These are phyloP conservation scores for Sebastes minor DNA, from an alignment of 2,797 vertebrate genomes.

Conservation along the genomic window DNA sequence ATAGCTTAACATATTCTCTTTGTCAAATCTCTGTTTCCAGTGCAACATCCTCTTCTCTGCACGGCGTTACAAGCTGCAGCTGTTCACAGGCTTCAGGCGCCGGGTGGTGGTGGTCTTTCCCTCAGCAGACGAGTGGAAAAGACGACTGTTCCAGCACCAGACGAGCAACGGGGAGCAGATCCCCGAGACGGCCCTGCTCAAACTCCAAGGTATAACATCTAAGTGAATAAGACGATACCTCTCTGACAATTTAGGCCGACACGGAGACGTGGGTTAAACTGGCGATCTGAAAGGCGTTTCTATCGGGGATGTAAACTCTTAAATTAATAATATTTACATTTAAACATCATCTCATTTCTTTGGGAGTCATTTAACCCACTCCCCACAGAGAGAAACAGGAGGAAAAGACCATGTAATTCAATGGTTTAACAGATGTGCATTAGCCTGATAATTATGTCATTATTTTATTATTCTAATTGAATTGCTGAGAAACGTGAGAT, in stretches of 20 bases:
- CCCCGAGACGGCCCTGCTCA: constrained; percentile 88
- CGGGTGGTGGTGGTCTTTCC: constrained; percentile 87
- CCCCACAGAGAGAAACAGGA: neutral
- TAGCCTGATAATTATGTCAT: neutral
- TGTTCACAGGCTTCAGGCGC: constrained; percentile 86
- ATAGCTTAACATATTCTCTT: neutral
- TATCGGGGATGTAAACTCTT: neutral
- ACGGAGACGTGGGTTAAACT: neutral
- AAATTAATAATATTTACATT: neutral
- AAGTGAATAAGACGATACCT: neutral
- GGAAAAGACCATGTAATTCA: neutral
- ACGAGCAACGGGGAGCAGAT: constrained; percentile 79
- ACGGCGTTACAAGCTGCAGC: constrained; percentile 87
- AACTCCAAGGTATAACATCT: constrained; percentile 84
- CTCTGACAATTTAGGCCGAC: neutral
- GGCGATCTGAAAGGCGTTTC: neutral
- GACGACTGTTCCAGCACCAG: constrained; percentile 80
- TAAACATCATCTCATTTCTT: neutral
- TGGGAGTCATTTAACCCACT: neutral
- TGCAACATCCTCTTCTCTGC: constrained; percentile 92
- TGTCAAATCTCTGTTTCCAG: constrained; percentile 62
- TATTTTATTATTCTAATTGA: neutral
- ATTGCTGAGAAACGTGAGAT: neutral
- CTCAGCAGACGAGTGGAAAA: constrained; percentile 86
- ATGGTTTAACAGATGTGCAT: neutral